Conservation (phyloP, 2,113 vertebrate genomes). For the Aldabrachelys gigantea region DNA sequence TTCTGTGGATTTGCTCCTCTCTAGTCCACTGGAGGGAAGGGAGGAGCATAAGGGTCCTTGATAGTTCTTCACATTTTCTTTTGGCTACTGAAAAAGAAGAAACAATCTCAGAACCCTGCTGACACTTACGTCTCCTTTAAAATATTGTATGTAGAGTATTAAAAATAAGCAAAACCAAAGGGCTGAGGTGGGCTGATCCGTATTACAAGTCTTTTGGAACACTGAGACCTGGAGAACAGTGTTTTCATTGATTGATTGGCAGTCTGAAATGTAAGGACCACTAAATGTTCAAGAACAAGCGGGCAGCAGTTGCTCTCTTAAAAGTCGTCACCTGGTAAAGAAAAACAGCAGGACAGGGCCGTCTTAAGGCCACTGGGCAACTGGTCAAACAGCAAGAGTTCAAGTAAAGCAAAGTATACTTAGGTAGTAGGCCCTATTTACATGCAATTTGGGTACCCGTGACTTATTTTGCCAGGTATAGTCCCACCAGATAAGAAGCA, state of each 20-base stretch:
- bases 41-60: not conserved
- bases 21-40: not conserved
- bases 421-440: not conserved
- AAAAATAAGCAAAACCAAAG: not conserved
- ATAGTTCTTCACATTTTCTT: not conserved
- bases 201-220: not conserved
- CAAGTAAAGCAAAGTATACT: not conserved
- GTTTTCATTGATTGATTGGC: not conserved
- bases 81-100: not conserved
- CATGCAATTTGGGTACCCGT: not conserved
- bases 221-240: not conserved
- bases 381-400: not conserved
- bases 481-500: not conserved
- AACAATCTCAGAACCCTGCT: not conserved
- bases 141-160: not conserved
- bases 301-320: not conserved
- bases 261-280: not conserved
- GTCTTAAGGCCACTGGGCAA: not conserved
- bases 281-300: not conserved
- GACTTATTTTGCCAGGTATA: not conserved
- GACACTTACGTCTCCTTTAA: not conserved
- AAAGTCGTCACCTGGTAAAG: not conserved
- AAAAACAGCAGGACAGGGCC: not conserved
- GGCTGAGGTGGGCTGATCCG: not conserved
- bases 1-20: slow-evolving; percentile 16